Conservation (phyloP, 2,113 vertebrate species). For the Hiodon tergisus region DNA sequence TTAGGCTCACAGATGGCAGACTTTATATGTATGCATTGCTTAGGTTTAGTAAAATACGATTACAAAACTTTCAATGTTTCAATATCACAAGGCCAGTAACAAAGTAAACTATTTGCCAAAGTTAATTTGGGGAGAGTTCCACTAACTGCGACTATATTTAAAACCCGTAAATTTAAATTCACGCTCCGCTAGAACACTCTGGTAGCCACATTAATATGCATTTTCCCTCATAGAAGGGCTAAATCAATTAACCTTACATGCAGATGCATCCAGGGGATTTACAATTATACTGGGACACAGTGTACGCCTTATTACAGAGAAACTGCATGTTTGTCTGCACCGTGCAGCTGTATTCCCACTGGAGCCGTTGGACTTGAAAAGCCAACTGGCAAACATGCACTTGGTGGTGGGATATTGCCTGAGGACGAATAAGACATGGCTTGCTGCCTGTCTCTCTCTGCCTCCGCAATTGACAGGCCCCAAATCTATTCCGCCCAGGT, state of each 20-base stretch:
- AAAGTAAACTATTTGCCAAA: neutral
- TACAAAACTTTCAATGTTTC: neutral
- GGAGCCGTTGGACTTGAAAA: constrained; percentile 5
- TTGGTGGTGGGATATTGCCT: constrained; percentile 4
- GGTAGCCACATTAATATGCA: neutral
- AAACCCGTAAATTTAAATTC: neutral
- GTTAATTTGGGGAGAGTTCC: neutral
- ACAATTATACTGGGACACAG: neutral
- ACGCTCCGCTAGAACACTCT: too few species aligned
- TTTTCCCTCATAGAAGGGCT: neutral
- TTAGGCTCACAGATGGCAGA: neutral
- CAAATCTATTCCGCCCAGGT: constrained; percentile 1
- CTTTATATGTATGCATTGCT: neutral
- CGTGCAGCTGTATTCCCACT: neutral
- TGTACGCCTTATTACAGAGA: neutral
- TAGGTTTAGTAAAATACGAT: neutral
- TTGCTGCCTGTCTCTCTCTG: constrained; percentile 10
- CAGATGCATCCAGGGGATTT: neutral
- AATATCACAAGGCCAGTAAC: neutral
- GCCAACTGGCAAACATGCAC: neutral
- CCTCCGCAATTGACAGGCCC: neutral
- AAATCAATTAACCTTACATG: neutral
- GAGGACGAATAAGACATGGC: constrained; percentile 19
- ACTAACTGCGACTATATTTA: neutral
- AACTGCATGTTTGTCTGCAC: neutral